A percentile compares a stretch with the other conserved stretches of the same genome.
Evolutionary conservation across 1,140 invertebrate species (phyloP).

Genomic region (Carposina sasakii): DNA sequence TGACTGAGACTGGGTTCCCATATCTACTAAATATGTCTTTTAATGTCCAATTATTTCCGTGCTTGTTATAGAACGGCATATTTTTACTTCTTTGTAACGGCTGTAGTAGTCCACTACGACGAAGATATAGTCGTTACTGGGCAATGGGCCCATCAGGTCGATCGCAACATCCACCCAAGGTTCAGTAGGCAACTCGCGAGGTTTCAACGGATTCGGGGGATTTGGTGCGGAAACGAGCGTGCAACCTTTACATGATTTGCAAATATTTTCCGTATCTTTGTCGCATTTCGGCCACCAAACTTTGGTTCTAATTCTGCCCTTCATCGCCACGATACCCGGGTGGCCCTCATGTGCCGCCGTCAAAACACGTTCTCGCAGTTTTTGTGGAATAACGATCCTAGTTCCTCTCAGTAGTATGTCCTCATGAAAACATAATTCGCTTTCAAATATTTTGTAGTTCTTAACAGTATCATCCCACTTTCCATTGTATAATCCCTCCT

Average conservation of each 20-base stretch:
- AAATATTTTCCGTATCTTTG: constrained; percentile 46
- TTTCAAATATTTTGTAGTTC: constrained; percentile 3
- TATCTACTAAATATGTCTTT: constrained; percentile 18
- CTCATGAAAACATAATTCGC: constrained; percentile 1
- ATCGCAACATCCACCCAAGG: constrained; percentile 23
- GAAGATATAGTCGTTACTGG: constrained; percentile 17
- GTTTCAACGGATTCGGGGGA: constrained; percentile 20
- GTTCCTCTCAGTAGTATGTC: neutral
- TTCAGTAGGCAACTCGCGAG: constrained; percentile 18
- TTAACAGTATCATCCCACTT: neutral
- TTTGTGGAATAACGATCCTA: constrained; percentile 28
- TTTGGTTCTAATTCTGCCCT: constrained; percentile 57
- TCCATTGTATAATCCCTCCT: neutral
- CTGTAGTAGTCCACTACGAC: constrained; percentile 15
- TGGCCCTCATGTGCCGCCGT: constrained; percentile 43
- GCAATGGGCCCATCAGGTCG: constrained; percentile 21
- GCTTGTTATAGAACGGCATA: constrained; percentile 7
- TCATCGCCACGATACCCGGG: constrained; percentile 51
- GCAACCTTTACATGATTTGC: constrained; percentile 57
- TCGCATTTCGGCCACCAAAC: constrained; percentile 61
- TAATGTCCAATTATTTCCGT: constrained; percentile 12
- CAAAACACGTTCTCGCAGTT: constrained; percentile 24
- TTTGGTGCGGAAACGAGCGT: constrained; percentile 20
- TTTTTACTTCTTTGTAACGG: constrained; percentile 13
- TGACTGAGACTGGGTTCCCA: constrained; percentile 2